These are phyloP conservation scores for Xestia sexstrigata DNA, from an alignment of 2,888 invertebrate genomes.

Conservation along the genomic window DNA sequence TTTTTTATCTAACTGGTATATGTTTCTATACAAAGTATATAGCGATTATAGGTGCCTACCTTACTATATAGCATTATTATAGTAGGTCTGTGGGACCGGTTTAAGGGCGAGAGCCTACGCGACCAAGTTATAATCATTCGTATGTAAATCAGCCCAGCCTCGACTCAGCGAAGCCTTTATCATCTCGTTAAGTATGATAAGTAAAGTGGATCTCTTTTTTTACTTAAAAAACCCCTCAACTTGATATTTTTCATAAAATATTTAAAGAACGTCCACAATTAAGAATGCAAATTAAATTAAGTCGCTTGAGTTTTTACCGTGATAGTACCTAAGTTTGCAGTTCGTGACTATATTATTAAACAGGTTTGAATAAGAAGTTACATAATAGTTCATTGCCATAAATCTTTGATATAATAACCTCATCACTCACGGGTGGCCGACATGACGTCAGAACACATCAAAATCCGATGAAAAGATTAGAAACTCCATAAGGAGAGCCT, in stretches of 20 bases:
- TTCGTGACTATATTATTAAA: slow-evolving; percentile 41
- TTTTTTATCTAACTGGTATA: not conserved
- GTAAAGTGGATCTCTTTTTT: slow-evolving; percentile 79
- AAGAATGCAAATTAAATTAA: slow-evolving; percentile 63
- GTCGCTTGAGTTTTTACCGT: slow-evolving; percentile 32
- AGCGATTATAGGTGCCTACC: slow-evolving; percentile 17
- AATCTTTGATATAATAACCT: slow-evolving; percentile 45
- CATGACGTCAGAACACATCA: slow-evolving; percentile 23
- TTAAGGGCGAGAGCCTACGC: slow-evolving; percentile 69
- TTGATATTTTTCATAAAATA: slow-evolving; percentile 67
- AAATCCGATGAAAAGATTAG: slow-evolving; percentile 29
- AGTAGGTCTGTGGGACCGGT: slow-evolving; percentile 62
- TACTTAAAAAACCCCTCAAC: slow-evolving; percentile 62
- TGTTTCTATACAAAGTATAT: slow-evolving; percentile 8
- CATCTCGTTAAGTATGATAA: slow-evolving; percentile 82
- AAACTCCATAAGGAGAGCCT: slow-evolving; percentile 24
- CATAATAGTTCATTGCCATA: slow-evolving; percentile 25
- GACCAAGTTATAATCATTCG: slow-evolving; percentile 87
- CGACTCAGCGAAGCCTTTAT: slow-evolving; percentile 83
- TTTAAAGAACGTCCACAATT: slow-evolving; percentile 64
- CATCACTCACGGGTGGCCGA: slow-evolving; percentile 36
- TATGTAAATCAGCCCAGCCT: slow-evolving; percentile 86
- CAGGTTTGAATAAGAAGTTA: slow-evolving; percentile 25
- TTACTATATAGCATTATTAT: slow-evolving; percentile 29
- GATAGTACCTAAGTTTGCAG: slow-evolving; percentile 41